Evolutionary conservation across 2,888 invertebrate genomes (phyloP).

Genomic region (Harmothoe impar): DNA sequence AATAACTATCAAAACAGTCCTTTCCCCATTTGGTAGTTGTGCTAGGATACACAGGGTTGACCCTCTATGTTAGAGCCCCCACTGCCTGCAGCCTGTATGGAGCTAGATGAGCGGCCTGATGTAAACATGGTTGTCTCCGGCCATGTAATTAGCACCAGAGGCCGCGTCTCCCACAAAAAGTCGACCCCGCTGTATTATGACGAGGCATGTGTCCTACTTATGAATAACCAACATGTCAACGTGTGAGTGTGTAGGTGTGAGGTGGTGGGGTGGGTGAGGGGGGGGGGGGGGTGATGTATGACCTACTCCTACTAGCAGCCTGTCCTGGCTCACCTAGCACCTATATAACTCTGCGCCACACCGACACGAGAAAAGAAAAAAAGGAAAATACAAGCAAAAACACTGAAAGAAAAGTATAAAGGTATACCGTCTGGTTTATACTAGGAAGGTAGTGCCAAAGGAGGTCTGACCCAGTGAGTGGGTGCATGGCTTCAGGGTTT

Average conservation of each 20-base stretch:
- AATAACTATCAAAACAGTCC: too few species aligned
- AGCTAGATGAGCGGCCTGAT: too few species aligned
- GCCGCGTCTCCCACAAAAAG: slow-evolving; percentile 24
- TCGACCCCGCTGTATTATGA: slow-evolving; percentile 12
- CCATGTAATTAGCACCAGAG: not conserved
- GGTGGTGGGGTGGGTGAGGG: too few species aligned
- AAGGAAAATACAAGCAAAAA: not conserved
- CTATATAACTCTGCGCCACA: not conserved
- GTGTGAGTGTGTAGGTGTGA: not conserved
- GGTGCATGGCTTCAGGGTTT: not conserved
- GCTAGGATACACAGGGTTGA: too few species aligned
- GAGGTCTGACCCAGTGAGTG: not conserved
- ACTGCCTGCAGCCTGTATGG: too few species aligned
- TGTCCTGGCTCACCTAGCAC: slow-evolving; percentile 1
- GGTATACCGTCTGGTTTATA: too few species aligned
- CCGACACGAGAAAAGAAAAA: not conserved
- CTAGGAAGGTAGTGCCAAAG: slow-evolving; percentile 1
- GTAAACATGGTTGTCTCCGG: too few species aligned
- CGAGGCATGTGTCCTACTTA: slow-evolving; percentile 52
- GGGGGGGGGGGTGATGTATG: not conserved
- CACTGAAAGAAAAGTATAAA: too few species aligned
- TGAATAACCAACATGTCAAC: slow-evolving; percentile 43
- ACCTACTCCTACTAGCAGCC: not conserved
- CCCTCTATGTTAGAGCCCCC: too few species aligned
- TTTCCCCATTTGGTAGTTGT: too few species aligned